phyloP scores from a whole-genome alignment of 2,888 invertebrate genomes.

The Pandemis cinnamomeana region DNA sequence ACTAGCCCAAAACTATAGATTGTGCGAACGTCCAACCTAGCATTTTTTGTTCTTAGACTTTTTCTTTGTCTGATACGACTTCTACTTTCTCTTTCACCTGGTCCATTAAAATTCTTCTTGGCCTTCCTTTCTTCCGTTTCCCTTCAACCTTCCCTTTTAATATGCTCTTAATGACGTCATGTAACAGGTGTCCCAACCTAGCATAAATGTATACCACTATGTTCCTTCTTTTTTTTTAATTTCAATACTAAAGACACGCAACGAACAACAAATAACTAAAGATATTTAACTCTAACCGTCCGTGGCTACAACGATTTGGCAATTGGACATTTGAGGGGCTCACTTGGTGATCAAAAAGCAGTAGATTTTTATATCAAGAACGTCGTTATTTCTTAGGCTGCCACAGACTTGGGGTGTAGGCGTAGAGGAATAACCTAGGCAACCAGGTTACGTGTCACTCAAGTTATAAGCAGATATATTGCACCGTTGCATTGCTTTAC shows the following conservation, averaged over 20 bases:
- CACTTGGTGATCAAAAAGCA: not conserved
- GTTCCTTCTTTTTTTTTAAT: not conserved
- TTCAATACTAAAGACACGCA: not conserved
- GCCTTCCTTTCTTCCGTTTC: no score
- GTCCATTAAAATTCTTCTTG: no score
- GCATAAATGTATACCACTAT: not conserved
- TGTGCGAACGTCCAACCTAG: not conserved
- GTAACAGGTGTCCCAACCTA: no score
- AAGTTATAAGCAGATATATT: slow-evolving; percentile 16
- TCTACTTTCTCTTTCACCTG: no score
- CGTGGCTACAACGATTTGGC: not conserved
- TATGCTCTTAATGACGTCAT: no score
- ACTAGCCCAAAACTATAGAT: not conserved
- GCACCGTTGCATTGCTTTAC: slow-evolving; percentile 38
- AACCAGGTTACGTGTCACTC: not conserved
- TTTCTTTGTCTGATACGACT: no score
- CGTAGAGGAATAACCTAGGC: not conserved
- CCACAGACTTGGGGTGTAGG: slow-evolving; percentile 1
- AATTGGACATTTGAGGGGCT: not conserved
- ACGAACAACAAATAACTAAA: not conserved
- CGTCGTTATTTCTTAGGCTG: not conserved
- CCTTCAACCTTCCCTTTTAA: no score
- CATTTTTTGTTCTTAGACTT: not conserved
- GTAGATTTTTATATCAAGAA: not conserved
- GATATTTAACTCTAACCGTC: no score